phyloP scores from a whole-genome alignment of 2,113 vertebrate species.

The Colius striatus region DNA sequence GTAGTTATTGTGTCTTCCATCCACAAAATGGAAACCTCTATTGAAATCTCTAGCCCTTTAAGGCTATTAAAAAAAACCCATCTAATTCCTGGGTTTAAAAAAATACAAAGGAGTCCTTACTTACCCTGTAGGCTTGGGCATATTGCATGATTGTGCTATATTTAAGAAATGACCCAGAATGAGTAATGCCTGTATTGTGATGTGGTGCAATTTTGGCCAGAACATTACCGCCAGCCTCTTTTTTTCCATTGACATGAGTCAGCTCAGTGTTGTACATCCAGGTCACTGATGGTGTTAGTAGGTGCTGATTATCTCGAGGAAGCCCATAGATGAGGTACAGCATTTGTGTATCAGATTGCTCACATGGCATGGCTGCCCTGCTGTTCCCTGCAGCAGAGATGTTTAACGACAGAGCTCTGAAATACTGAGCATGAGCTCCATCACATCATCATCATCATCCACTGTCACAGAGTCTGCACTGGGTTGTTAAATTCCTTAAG shows the following conservation, averaged over 20 bases:
- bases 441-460: slow-evolving; percentile 38
- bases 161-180: slow-evolving; percentile 40
- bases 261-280: neutral
- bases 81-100: neutral
- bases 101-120: neutral
- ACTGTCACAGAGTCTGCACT: neutral
- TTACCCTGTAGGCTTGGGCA: neutral
- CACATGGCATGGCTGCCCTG: neutral
- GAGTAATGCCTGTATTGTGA: slow-evolving; percentile 37
- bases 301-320: neutral
- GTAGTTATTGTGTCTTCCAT: neutral
- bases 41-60: slow-evolving; percentile 1
- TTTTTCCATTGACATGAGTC: slow-evolving; percentile 41
- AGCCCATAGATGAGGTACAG: neutral
- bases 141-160: neutral
- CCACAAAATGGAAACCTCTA: slow-evolving; percentile 30
- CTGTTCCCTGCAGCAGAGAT: neutral
- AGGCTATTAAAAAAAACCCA: neutral
- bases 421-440: neutral
- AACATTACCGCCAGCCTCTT: neutral
- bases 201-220: slow-evolving; percentile 14
- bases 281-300: neutral
- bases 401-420: neutral
- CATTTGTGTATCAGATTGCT: neutral
- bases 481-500: slow-evolving; percentile 50